Conservation (phyloP, 2,797 vertebrate species). For the Esox masquinongy region DNA sequence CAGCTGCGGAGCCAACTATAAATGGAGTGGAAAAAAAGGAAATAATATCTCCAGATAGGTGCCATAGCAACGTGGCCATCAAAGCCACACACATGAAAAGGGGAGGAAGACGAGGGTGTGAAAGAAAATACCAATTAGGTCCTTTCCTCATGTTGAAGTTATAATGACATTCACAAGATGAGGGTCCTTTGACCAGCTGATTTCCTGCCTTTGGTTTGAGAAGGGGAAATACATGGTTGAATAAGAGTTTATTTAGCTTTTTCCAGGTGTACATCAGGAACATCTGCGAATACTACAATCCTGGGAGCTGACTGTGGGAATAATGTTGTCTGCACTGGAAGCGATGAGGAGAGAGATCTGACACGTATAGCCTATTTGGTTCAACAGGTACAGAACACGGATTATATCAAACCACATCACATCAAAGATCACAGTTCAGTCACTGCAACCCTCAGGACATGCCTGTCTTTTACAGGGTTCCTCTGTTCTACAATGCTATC, state of each 20-base stretch:
- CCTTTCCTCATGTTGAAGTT: constrained; percentile 41
- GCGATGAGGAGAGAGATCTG: constrained; percentile 58
- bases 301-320: constrained; percentile 26
- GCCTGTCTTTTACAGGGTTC: too few relatives aligned
- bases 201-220: constrained; percentile 3
- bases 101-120: constrained; percentile 32
- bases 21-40: constrained; percentile 57
- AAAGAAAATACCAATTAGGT: constrained; percentile 60
- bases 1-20: constrained; percentile 54
- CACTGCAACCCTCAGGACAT: background rate
- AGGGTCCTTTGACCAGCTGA: background rate
- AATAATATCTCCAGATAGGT: constrained; percentile 67
- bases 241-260: constrained; percentile 21
- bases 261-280: constrained; percentile 47
- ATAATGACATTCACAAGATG: constrained; percentile 16
- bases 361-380: constrained; percentile 29
- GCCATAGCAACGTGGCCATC: constrained; percentile 54
- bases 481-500: background rate
- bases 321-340: constrained; percentile 31
- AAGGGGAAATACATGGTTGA: background rate
- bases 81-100: constrained; percentile 58
- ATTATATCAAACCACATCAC: constrained; percentile 7
- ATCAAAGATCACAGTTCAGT: constrained; percentile 2
- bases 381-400: constrained; percentile 36
- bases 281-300: constrained; percentile 29